These are phyloP conservation scores for Thermophis baileyi DNA, from an alignment of 2,113 vertebrate genomes.

Conservation along the genomic window DNA sequence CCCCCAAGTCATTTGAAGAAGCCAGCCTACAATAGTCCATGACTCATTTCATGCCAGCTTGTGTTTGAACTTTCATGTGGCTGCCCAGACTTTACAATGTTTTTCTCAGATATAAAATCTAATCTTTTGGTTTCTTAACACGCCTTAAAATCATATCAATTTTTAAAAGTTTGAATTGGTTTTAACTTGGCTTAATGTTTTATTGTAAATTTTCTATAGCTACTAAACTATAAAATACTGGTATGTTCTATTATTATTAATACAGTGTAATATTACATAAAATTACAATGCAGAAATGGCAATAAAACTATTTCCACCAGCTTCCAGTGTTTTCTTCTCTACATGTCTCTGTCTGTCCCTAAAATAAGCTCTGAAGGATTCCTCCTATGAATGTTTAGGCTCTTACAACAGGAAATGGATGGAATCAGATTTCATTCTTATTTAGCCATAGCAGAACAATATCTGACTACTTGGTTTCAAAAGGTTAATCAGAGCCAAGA, in stretches of 20 bases:
- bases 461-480: constrained; percentile 30
- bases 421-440: neutral
- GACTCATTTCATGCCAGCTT: too few relatives aligned
- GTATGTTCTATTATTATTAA: neutral
- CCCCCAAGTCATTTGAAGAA: too few relatives aligned
- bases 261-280: neutral
- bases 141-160: too few relatives aligned
- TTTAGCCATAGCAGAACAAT: constrained; percentile 17
- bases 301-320: neutral
- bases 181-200: neutral
- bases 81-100: neutral
- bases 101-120: neutral
- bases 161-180: neutral
- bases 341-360: neutral
- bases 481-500: constrained; percentile 40
- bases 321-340: neutral
- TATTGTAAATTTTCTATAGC: neutral
- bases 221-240: neutral
- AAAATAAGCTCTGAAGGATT: neutral
- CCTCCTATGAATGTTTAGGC: neutral
- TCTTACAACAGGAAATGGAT: neutral
- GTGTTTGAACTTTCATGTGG: too few relatives aligned
- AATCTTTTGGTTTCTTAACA: neutral
- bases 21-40: too few relatives aligned
- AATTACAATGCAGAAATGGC: neutral